phyloP scores from a whole-genome alignment of 2,113 vertebrate genomes.

The Bubo scandiacus region DNA sequence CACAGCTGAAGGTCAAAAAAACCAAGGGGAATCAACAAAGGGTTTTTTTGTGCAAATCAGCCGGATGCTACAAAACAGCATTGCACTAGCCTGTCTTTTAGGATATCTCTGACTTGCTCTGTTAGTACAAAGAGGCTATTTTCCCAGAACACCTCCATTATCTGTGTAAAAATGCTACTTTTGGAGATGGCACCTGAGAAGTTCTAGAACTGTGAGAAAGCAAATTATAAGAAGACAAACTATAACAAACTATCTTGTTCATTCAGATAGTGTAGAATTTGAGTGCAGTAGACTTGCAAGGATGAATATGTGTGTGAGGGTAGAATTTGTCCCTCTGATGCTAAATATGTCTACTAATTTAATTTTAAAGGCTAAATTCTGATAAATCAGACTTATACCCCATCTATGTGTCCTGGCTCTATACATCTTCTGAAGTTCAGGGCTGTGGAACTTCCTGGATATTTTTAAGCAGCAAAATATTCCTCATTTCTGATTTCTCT shows the following conservation, averaged over 20 bases:
- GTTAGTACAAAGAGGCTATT: background rate
- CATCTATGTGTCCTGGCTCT: background rate
- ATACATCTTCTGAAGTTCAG: background rate
- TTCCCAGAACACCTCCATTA: background rate
- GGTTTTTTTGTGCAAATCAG: background rate
- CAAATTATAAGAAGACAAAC: background rate
- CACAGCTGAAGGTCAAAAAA: constrained; percentile 21
- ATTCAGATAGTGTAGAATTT: background rate
- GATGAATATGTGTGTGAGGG: background rate
- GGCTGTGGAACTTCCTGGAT: background rate
- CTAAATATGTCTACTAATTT: background rate
- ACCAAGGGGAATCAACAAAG: background rate
- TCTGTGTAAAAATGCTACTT: background rate
- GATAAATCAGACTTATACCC: background rate
- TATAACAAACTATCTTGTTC: background rate
- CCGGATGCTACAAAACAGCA: background rate
- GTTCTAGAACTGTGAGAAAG: background rate
- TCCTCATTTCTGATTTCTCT: constrained; percentile 1
- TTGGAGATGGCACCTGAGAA: background rate
- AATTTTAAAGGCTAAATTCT: constrained; percentile 1
- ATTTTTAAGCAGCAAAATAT: constrained; percentile 14
- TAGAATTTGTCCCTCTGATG: background rate
- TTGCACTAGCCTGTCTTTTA: background rate
- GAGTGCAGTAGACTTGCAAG: background rate
- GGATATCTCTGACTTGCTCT: background rate